phyloP scores from a whole-genome alignment of 37 sponge, comb jelly and placozoan genomes.

The Amphimedon queenslandica region DNA sequence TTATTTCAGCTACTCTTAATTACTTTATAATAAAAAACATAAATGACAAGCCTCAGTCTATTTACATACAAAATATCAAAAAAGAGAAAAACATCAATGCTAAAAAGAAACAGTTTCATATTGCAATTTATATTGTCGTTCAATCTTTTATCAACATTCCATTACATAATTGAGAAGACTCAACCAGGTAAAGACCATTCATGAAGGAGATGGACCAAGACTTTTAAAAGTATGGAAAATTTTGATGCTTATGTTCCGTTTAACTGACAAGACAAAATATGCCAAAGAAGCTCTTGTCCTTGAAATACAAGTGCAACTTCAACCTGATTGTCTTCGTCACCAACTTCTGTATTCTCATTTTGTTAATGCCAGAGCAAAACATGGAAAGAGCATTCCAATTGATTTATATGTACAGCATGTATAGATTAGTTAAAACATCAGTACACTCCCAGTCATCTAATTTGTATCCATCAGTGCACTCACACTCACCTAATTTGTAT shows the following conservation, averaged over 20 bases:
- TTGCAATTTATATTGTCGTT: background rate
- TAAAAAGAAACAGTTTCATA: background rate
- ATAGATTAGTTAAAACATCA: background rate
- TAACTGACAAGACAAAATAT: conserved; percentile 5
- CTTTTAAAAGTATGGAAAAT: conserved; percentile 9
- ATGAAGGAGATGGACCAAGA: conserved; percentile 9
- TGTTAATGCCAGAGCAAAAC: background rate
- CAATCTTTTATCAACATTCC: background rate
- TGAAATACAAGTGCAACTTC: background rate
- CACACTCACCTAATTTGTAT: background rate
- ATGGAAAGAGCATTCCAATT: background rate
- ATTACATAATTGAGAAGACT: no score
- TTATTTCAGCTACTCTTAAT: background rate
- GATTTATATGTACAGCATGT: conserved; percentile 1
- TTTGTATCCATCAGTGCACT: background rate
- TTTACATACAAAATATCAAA: background rate
- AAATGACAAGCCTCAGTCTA: background rate
- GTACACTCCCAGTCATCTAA: background rate
- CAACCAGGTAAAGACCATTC: no score
- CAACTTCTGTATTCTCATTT: background rate
- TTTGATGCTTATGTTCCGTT: background rate
- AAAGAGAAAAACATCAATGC: background rate
- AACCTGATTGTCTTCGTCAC: background rate
- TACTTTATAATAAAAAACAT: background rate
- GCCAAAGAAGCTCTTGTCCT: background rate